Evolutionary conservation across 92 coral and sea anemone genomes (phyloP).

Genomic region (Heliopora coerulea): DNA sequence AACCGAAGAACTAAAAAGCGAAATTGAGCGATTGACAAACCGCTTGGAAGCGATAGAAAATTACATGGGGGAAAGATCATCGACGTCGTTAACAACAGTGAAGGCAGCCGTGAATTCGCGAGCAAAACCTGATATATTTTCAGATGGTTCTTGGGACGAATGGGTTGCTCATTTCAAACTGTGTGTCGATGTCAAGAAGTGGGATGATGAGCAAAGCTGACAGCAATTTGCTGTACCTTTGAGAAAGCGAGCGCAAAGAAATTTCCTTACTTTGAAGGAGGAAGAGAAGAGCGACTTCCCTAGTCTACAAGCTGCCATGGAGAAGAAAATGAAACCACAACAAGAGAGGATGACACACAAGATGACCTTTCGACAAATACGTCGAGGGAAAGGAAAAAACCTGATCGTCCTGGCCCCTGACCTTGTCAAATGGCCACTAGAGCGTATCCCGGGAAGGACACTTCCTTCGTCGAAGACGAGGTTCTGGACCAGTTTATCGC

Average conservation of each 20-base stretch:
- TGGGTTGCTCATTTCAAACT: slow-evolving; percentile 26
- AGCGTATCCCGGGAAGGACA: too few relatives aligned
- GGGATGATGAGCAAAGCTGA: slow-evolving; percentile 12
- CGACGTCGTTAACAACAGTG: neutral
- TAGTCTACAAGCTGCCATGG: slow-evolving; percentile 3
- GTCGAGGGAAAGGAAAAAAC: too few relatives aligned
- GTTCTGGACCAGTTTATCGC: too few relatives aligned
- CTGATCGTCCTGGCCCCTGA: too few relatives aligned
- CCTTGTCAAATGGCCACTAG: too few relatives aligned
- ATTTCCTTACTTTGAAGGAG: neutral
- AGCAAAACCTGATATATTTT: slow-evolving; percentile 16
- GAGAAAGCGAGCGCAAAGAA: slow-evolving; percentile 19
- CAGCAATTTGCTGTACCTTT: slow-evolving; percentile 29
- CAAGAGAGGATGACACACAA: too few relatives aligned
- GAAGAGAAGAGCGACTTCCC: neutral
- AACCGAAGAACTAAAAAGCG: neutral
- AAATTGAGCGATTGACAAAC: neutral
- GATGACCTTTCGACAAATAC: too few relatives aligned
- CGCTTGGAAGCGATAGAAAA: neutral
- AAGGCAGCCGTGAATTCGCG: neutral
- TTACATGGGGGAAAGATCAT: neutral
- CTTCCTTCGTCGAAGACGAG: too few relatives aligned
- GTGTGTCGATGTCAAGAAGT: slow-evolving; percentile 27
- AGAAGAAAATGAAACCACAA: slow-evolving; percentile 10
- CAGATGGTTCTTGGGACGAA: slow-evolving; percentile 31